Evolutionary conservation across 1,140 invertebrate genomes (phyloP), one percentile per base, ranked within the genome.

Genomic region (Cecropterus lyciades): DNA sequence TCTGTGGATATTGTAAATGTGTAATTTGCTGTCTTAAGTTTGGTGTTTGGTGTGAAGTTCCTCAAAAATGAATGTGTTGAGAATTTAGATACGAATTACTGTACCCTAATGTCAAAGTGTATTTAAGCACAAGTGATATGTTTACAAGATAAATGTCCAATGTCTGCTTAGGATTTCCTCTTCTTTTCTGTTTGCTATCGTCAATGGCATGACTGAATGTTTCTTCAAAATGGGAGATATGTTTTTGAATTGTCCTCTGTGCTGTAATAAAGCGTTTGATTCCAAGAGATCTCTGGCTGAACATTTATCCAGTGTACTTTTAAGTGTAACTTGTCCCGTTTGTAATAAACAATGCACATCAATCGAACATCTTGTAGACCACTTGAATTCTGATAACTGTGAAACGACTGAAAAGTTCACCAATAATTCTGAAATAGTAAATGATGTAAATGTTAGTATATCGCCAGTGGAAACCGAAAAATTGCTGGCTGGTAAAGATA

Each of bases 221-320:
- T 17, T 42, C 4, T 69, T 45, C 57, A 85, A 72, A 79, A 94
- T 94, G 93, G 93, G 92, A 80, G 93, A 93, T 17, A 70, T 91
- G 69, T 80, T 79, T 65, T 80, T 95, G 13, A 82, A 92, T 62
- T 95, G 95, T 71, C 94, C 95, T 4, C 91, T 95, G 82, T 95
- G 95, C 73, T 95, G 95, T 72, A 93, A 93, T 48, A 92, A 94
- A 80, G 93, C 87, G 55, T 95, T 95, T 84, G 79, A 87, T 60
- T 93, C 92, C 69, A 92, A 92, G 48, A 80, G 93, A 72, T 87
- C 90, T 46, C 86, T 95, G 45, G 92, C 94, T 77, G 92, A 93
- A 67, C 95, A 95, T 82, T 91, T 95, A 66, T 75, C 94, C 11
- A 92, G 90, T 66, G 91, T 95, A 76, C 89, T 93, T 20, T 89